Conservation (phyloP, 2,888 invertebrate species). For the Geophilus truncorum region DNA sequence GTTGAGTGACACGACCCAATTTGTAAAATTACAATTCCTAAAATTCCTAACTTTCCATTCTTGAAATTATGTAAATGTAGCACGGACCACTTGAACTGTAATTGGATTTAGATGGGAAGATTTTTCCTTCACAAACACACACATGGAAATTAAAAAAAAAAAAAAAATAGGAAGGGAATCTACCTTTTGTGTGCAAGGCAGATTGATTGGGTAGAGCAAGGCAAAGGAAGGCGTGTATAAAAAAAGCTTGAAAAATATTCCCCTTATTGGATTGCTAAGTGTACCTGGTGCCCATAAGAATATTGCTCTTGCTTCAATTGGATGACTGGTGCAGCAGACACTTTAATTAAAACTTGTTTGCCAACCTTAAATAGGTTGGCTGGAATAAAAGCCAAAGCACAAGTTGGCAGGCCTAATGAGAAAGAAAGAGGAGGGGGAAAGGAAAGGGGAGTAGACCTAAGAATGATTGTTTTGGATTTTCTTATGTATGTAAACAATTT, state of each 20-base stretch:
- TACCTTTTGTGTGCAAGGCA: neutral
- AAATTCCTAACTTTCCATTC: neutral
- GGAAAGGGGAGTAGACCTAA: too few species aligned
- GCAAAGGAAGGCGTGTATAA: neutral
- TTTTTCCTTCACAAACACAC: neutral
- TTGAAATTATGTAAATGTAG: constrained; percentile 10
- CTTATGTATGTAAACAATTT: neutral
- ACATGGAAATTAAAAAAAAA: neutral
- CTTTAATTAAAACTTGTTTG: constrained; percentile 10
- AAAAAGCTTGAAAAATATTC: constrained; percentile 1
- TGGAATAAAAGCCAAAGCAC: constrained; percentile 10
- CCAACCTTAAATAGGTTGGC: constrained; percentile 4
- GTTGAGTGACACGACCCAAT: neutral
- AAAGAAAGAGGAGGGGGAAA: neutral
- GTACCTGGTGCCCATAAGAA: constrained; percentile 10
- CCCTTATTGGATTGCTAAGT: constrained; percentile 5
- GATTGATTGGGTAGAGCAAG: neutral
- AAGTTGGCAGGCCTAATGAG: constrained; percentile 1
- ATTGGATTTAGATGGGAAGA: neutral
- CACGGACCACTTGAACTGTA: neutral
- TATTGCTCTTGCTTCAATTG: constrained; percentile 5
- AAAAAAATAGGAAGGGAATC: neutral
- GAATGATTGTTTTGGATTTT: neutral
- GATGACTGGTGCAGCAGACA: constrained; percentile 10
- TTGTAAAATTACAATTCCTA: neutral